Base-by-base conservation (phyloP, 2,797 vertebrate genomes). In the Yasuhikotakia modesta region DNA sequence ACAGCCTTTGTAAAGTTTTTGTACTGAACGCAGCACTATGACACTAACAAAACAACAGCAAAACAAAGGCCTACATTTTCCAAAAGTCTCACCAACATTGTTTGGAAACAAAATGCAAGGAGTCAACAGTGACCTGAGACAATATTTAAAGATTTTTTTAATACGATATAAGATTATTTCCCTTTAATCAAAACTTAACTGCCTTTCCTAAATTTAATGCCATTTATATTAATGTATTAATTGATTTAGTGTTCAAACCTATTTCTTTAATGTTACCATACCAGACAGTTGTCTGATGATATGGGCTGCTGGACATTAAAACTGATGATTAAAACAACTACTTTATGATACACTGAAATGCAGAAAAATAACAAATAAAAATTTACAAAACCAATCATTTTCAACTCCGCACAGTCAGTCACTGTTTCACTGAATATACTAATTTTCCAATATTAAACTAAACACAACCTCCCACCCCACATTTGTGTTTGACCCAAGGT, bases 11-110 rank as follows among this genome's bases (percentile, higher is more conserved):
- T 22, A 39, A 55, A 61, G 43, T 63, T 57, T 68, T 80, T 39
- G 22, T 52, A 7, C 61, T 61, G 11, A 63, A 48, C 22, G 30
- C 19, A 73, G 17, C 5, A 77, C 7, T 71, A 19, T 63, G 14
- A 53, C 19, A 76, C 50, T 76, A 79, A 81, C 57, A 70, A 19
- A 76, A 68, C 60, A 77, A 43, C 21, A 16, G 43, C 46, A 39
- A 57, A 27, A 55, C 5, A 4, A 3, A 45, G 35, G 7, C 17
- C 12, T 21, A 30, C 21, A 46, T 57, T 76, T 57, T 30, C 22
- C 22, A 67, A 10, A 66, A 45, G 22, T 46, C 32, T 1, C 2
- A 2, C 17, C 17, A 1, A n/a, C 35, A 35, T 5, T 63, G 1
- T 22, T 13, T 5, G 30, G 46, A 4, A n/a, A 73, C 71, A 53